phyloP scores from a whole-genome alignment of 2,113 vertebrate genomes.

The Reinhardtius hippoglossoides region DNA sequence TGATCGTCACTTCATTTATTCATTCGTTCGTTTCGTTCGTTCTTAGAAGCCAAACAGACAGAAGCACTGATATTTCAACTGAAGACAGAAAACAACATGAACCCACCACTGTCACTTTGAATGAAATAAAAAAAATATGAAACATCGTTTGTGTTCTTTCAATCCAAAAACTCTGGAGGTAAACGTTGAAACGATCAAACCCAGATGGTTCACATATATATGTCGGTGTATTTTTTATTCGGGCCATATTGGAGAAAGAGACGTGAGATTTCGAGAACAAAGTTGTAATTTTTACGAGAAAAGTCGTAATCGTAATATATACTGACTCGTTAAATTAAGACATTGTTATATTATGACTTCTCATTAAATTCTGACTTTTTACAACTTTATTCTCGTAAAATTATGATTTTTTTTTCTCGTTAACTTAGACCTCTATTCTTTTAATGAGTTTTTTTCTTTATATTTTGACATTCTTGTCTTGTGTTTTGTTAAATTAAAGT shows the following conservation, averaged over 20 bases:
- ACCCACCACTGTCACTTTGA: constrained; percentile 36
- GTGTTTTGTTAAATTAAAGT: too few relatives aligned
- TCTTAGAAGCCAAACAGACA: constrained; percentile 28
- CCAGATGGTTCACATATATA: neutral
- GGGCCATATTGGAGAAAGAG: neutral
- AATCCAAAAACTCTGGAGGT: neutral
- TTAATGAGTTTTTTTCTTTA: too few relatives aligned
- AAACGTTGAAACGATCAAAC: too few relatives aligned
- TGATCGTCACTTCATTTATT: constrained; percentile 5
- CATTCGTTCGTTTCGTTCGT: constrained; percentile 11
- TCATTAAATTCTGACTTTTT: too few relatives aligned
- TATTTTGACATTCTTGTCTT: too few relatives aligned
- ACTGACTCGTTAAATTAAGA: too few relatives aligned
- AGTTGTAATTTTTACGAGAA: too few relatives aligned
- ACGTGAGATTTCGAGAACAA: too few relatives aligned
- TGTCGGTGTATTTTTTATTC: neutral
- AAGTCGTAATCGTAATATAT: too few relatives aligned
- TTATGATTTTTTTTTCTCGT: too few relatives aligned
- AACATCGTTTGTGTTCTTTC: neutral
- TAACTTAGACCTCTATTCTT: too few relatives aligned
- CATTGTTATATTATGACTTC: neutral
- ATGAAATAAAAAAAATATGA: constrained; percentile 39
- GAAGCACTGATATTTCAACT: constrained; percentile 13
- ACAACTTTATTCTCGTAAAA: too few relatives aligned
- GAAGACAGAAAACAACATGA: constrained; percentile 3